Conservation (phyloP, 1,140 invertebrate species). For the Venturia canescens region DNA sequence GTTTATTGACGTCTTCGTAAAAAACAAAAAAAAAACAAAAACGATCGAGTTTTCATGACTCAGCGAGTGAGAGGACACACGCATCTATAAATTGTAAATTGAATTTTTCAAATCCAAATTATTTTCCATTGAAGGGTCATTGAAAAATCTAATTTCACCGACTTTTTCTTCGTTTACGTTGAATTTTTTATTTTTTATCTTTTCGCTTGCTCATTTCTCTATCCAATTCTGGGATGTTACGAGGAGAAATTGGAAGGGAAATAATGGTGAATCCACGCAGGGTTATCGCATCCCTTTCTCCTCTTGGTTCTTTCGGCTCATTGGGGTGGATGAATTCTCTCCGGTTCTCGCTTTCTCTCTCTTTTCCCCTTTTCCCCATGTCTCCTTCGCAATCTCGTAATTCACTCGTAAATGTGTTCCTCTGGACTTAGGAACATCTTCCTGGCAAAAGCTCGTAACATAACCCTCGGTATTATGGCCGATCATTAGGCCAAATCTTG, state of each 20-base stretch:
- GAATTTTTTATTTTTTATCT: background rate
- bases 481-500: too few species aligned
- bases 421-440: slow-evolving; percentile 6
- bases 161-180: too few species aligned
- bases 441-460: background rate
- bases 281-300: background rate
- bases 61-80: too few species aligned
- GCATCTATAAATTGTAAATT: too few species aligned
- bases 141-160: too few species aligned
- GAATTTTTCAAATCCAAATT: too few species aligned
- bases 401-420: slow-evolving; percentile 4
- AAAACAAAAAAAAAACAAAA: too few species aligned
- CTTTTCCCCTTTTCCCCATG: too few species aligned
- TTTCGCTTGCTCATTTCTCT: background rate
- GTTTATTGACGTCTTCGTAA: too few species aligned
- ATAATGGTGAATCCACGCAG: slow-evolving; percentile 41
- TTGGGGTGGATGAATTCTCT: background rate
- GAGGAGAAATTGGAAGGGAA: slow-evolving; percentile 47
- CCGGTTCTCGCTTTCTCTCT: background rate
- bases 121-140: too few species aligned
- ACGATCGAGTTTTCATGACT: too few species aligned
- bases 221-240: slow-evolving; percentile 50
- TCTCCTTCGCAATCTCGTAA: background rate
- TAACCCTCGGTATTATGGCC: too few species aligned
- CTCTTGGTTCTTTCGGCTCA: background rate